Percentiles rank a stretch among this genome's conserved stretches.
Conservation (phyloP, 2,888 invertebrate genomes). For the Erebia ligea region DNA sequence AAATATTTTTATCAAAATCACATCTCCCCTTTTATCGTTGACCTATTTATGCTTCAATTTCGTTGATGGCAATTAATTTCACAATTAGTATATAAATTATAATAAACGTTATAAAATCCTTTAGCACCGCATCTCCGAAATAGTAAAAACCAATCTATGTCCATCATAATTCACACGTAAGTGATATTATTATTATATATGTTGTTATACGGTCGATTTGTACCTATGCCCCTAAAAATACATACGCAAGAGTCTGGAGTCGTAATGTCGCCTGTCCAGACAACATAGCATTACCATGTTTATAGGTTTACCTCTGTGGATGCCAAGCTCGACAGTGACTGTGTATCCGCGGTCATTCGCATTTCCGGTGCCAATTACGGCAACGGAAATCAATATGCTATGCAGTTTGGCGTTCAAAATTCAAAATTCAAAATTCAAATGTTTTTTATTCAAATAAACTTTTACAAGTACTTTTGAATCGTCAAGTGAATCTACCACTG, state of each 20-base stretch:
- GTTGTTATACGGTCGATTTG: neutral
- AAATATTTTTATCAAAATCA: constrained; percentile 2
- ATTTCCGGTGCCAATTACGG: constrained; percentile 44
- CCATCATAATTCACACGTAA: neutral
- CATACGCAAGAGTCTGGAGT: neutral
- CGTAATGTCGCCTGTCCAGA: constrained; percentile 15
- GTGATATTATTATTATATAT: neutral
- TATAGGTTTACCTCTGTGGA: constrained; percentile 14
- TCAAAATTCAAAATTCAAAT: no score
- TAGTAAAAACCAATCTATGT: no score
- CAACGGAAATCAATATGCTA: constrained; percentile 45
- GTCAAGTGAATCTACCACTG: no score
- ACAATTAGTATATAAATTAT: neutral
- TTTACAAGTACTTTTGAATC: no score
- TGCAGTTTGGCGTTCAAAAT: constrained; percentile 39
- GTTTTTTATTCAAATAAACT: no score
- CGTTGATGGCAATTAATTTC: neutral
- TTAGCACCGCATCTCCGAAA: neutral
- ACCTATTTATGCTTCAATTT: neutral
- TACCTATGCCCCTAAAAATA: neutral
- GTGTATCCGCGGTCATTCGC: constrained; percentile 42
- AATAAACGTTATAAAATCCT: neutral
- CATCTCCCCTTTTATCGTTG: constrained; percentile 1
- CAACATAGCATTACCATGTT: constrained; percentile 23
- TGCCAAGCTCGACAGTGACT: constrained; percentile 14